Evolutionary conservation across 2,113 vertebrate genomes (phyloP).

Genomic region (Microtus pennsylvanicus): DNA sequence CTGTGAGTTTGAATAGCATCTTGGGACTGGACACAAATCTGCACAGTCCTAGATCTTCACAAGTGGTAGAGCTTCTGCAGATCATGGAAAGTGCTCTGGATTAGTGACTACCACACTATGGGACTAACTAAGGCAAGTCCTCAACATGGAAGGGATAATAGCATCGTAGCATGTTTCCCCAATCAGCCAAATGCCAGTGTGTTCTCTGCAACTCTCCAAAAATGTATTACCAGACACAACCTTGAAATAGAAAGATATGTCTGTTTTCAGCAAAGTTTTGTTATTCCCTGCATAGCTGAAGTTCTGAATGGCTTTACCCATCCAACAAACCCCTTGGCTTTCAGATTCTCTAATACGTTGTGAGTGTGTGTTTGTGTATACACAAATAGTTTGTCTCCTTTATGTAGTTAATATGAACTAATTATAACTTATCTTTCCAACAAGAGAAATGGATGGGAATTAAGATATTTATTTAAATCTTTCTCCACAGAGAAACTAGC

Average conservation of each 20-base stretch:
- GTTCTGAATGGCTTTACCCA: constrained; percentile 31
- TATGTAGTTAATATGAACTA: constrained; percentile 25
- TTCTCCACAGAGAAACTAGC: constrained; percentile 21
- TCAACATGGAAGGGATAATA: not conserved
- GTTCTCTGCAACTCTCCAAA: not conserved
- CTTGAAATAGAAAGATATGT: not conserved
- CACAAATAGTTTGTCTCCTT: not conserved
- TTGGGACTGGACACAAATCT: not conserved
- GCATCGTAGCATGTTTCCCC: not conserved
- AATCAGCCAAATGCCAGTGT: constrained; percentile 24
- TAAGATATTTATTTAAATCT: constrained; percentile 34
- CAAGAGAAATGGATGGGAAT: not conserved
- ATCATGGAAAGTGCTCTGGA: not conserved
- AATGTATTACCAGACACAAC: constrained; percentile 45
- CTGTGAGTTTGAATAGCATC: not conserved
- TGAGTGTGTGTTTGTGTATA: not conserved
- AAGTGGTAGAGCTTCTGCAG: not conserved
- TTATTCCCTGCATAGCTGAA: not conserved
- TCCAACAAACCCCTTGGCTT: not conserved
- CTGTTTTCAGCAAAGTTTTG: not conserved
- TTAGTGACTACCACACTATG: not conserved
- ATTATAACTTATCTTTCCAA: constrained; percentile 1
- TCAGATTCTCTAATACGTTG: not conserved
- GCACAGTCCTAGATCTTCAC: not conserved
- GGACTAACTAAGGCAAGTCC: not conserved